Evolutionary conservation across 2,797 vertebrate genomes (phyloP), one percentile per base, ranked within the genome.

Genomic region (Centropyge bicolor): DNA sequence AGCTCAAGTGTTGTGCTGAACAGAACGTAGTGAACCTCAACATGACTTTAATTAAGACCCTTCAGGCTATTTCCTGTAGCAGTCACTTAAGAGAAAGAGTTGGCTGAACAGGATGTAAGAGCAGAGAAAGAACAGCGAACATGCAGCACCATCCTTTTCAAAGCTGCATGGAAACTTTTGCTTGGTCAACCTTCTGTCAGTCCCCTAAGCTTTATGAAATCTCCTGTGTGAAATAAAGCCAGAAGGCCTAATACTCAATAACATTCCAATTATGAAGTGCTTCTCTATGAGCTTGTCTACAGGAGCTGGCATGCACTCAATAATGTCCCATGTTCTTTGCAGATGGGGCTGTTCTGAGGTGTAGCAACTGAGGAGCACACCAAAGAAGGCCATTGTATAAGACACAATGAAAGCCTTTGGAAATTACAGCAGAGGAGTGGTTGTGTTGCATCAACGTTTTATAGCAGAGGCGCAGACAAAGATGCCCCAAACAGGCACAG

Each of bases 401-500:
- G 71, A 91, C 51, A 95, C 92, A 95, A 94, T 91, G 74, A 74
- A 73, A 76, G 70, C 88, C 86, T 93, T 93, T 90, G 84, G 86
- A 91, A 80, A 85, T 80, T 24, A 81, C 20, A 60, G 87, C 89
- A 86, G 86, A 91, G 88, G 89, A 88, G 82, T 77, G 88, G 78
- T 70, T 74, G 84, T 89, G 84, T 91, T 85, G 76, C 78, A 89
- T 91, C 71, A 51, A 83, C 79, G 89, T 85, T 86, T 87, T 83
- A 77, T 1, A 76, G 82, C 63, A 65, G 77, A 82, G 82, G 64
- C 54, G 19, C 65, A 66, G 80, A 89, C 68, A 78, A 38, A 84
- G 72, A 85, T 74, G 54, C 41, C 36, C 16, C 35, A 38, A 78
- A 85, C 86, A 68, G 84, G 85, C 66, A 70, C 85, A 57, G 31